Base-by-base conservation (phyloP, 2,888 invertebrate genomes). In the Phyllotreta striolata region DNA sequence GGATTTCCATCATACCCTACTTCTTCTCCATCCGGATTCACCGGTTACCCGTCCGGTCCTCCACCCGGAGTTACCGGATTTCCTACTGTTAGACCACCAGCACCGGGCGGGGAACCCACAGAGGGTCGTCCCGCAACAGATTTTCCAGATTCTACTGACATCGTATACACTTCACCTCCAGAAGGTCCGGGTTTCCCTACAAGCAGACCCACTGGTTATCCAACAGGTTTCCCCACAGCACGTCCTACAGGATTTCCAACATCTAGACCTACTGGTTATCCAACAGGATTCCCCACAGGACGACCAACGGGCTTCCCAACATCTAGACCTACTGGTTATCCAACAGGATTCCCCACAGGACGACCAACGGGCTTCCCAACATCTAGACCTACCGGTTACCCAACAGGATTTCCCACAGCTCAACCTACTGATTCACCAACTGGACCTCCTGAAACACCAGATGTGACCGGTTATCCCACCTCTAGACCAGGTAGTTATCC, bases 321-420 rank as follows among this genome's bases (percentile, higher is more conserved):
- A 71, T 51, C 40, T 39, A 70, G 76, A 9, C 65, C 71, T 51
- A 74, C 79, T 9, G 59, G 81, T 0, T 79, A 79, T 41, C 74
- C 77, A 58, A 77, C 79, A 9, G 76, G 75, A 61, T 41, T 4
- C 6, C 60, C 60, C 9, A 49, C 68, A 43, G 43, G 69, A 58
- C 56, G 12, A 6, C 57, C 57, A 4, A 35, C 46, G 46, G 63
- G 51, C 3, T 44, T 24, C 34, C 35, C 70, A n/a, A 63, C 71
- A 13, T 34, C 46, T 47, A 62, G 52, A 14, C 41, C n/a, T 9
- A 39, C 51, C 24, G 54, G 54, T 37, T 44, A 44, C 10, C 41
- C 63, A 10, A 58, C 65, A 24, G 46, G 24, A 10, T 46, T 51
- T 9, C 41, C 63, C n/a, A 58, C 65, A 24, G 46, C 13, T 8